phyloP scores from a whole-genome alignment of 2,888 invertebrate species.

The Nipponacmea schrenckii region DNA sequence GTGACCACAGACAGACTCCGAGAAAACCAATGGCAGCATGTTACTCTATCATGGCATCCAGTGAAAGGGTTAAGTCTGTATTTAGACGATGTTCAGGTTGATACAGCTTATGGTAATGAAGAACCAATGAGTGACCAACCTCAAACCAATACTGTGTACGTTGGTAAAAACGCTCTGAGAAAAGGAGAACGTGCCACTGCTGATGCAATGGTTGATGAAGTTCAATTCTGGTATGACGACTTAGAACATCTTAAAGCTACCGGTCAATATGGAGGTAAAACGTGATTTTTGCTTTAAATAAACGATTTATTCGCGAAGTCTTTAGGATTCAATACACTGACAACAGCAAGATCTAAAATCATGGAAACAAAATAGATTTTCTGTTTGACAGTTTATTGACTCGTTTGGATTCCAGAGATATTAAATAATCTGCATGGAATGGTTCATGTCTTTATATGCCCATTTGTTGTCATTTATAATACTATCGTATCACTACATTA shows the following conservation, averaged over 20 bases:
- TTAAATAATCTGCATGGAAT: too few relatives aligned
- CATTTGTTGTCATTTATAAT: too few relatives aligned
- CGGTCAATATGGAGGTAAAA: constrained; percentile 47
- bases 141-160: constrained; percentile 36
- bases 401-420: too few relatives aligned
- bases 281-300: background rate
- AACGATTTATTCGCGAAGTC: too few relatives aligned
- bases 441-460: too few relatives aligned
- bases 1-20: constrained; percentile 43
- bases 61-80: constrained; percentile 58
- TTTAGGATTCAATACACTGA: too few relatives aligned
- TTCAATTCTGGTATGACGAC: constrained; percentile 62
- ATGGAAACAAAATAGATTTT: too few relatives aligned
- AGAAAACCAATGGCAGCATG: constrained; percentile 55
- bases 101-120: constrained; percentile 25
- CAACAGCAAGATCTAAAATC: too few relatives aligned
- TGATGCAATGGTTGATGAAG: constrained; percentile 58
- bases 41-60: constrained; percentile 63
- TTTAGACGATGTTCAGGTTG: constrained; percentile 48
- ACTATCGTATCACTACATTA: too few relatives aligned
- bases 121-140: constrained; percentile 35
- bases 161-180: constrained; percentile 47
- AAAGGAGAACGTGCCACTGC: constrained; percentile 36
- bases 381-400: too few relatives aligned
- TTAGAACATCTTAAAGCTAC: constrained; percentile 46